Conservation (phyloP, 1,140 invertebrate genomes). For the Caerostris extrusa region DNA sequence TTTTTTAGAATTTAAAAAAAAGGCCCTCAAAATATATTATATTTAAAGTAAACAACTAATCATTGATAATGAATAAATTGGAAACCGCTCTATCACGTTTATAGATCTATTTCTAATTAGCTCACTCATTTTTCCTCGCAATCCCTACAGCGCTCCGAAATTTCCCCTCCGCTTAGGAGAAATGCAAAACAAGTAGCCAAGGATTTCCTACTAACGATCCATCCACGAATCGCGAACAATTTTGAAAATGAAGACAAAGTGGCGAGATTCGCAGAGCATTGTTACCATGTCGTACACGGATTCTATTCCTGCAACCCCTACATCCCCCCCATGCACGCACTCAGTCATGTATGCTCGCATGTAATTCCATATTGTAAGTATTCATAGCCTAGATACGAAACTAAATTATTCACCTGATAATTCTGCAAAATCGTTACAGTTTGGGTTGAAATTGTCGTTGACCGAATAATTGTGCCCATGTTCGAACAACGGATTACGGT, state of each 20-base stretch:
- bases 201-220: constrained; percentile 30
- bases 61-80: too few species aligned
- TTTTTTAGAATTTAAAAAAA: too few species aligned
- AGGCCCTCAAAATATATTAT: too few species aligned
- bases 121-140: constrained; percentile 30
- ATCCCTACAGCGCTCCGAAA: background rate
- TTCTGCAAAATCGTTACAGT: constrained; percentile 55
- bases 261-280: constrained; percentile 44
- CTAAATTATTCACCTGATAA: constrained; percentile 71
- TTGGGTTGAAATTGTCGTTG: constrained; percentile 45
- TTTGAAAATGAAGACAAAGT: constrained; percentile 57
- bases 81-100: too few species aligned
- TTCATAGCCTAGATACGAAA: constrained; percentile 21
- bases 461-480: constrained; percentile 37
- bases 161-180: constrained; percentile 8
- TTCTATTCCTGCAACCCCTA: background rate
- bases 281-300: constrained; percentile 62
- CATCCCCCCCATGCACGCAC: background rate
- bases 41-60: too few species aligned
- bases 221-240: constrained; percentile 49
- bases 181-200: constrained; percentile 44
- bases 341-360: constrained; percentile 38
- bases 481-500: constrained; percentile 9
- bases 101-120: too few species aligned
- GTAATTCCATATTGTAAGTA: constrained; percentile 54